Evolutionary conservation across 2,113 vertebrate genomes (phyloP).

Genomic region (Paradisaea rubra): DNA sequence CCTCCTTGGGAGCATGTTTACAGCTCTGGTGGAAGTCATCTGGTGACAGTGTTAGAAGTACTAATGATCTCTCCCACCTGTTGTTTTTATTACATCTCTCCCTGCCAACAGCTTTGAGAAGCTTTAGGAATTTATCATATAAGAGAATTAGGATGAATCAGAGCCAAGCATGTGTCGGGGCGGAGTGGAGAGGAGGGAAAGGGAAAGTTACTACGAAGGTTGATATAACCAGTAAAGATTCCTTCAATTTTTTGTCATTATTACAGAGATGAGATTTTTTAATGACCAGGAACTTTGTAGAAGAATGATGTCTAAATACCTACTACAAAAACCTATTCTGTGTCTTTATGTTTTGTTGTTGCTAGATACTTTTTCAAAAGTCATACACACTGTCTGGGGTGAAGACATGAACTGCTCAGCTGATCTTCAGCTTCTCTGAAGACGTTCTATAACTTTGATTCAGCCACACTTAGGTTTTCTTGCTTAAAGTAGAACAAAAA

Average conservation of each 20-base stretch:
- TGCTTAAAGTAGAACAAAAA: neutral
- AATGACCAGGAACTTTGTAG: neutral
- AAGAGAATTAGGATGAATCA: neutral
- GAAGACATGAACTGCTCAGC: neutral
- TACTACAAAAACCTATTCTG: neutral
- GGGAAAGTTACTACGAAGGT: neutral
- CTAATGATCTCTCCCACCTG: neutral
- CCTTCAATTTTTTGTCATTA: neutral
- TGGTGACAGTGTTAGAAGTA: neutral
- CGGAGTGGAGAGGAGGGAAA: neutral
- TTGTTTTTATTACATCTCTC: neutral
- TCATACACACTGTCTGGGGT: neutral
- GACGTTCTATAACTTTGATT: neutral
- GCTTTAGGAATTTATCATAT: neutral
- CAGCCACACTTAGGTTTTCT: neutral
- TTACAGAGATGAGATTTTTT: neutral
- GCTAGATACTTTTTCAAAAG: neutral
- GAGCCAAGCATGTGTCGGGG: neutral
- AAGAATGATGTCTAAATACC: neutral
- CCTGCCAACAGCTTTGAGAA: neutral
- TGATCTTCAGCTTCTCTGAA: neutral
- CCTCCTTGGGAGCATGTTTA: neutral
- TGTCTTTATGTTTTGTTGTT: neutral
- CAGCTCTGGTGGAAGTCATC: neutral
- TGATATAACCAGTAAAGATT: neutral